A percentile compares a stretch with the other conserved stretches of the same genome.
phyloP scores from a whole-genome alignment of 2,113 vertebrate genomes.

The Parus major region DNA sequence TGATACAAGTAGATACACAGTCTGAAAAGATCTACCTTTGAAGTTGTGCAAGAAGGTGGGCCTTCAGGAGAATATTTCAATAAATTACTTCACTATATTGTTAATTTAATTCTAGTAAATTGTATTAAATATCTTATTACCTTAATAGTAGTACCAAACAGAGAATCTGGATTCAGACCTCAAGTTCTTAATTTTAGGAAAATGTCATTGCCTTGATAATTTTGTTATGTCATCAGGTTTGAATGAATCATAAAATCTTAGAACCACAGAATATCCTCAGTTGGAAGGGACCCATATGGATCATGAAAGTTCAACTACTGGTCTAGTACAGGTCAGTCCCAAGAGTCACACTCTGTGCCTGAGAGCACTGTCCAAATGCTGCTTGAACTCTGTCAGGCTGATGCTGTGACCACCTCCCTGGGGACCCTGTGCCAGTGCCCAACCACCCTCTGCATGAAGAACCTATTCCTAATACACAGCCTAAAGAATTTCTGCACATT shows the following conservation, averaged over 20 bases:
- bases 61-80: not conserved
- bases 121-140: not conserved
- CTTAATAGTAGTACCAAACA: not conserved
- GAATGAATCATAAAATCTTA: not conserved
- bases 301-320: not conserved
- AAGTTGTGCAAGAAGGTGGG: not conserved
- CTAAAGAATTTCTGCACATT: not conserved
- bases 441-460: not conserved
- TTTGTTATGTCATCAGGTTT: not conserved
- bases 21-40: not conserved
- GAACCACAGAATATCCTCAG: not conserved
- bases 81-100: not conserved
- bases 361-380: not conserved
- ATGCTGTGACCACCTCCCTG: not conserved
- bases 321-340: not conserved
- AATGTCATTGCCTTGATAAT: not conserved
- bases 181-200: not conserved
- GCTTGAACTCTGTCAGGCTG: not conserved
- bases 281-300: not conserved
- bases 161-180: not conserved
- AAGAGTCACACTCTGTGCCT: not conserved
- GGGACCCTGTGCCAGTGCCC: not conserved
- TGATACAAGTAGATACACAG: not conserved
- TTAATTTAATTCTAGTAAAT: not conserved
- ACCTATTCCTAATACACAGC: not conserved